A percentile compares a stretch with the other conserved stretches of the same genome.
Conservation (phyloP, 2,797 vertebrate species). For the Momotus momota region DNA sequence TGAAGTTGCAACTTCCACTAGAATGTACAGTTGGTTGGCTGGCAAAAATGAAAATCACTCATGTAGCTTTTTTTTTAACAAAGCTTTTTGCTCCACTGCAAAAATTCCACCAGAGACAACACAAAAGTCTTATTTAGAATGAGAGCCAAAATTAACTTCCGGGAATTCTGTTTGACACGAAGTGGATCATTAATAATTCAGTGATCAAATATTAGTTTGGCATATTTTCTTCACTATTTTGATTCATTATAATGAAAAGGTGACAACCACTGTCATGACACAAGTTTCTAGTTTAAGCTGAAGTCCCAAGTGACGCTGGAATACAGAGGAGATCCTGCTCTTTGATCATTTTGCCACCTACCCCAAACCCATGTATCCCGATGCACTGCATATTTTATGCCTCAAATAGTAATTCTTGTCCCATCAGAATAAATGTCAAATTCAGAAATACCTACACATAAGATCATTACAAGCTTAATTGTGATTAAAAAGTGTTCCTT, state of each 20-base stretch:
- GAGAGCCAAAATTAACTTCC: not conserved
- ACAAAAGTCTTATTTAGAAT: not conserved
- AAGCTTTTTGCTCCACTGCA: not conserved
- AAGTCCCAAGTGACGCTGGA: not conserved
- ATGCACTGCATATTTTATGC: not conserved
- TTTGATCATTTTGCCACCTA: not conserved
- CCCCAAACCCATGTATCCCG: not conserved
- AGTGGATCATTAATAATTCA: not conserved
- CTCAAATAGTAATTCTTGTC: not conserved
- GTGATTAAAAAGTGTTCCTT: not conserved
- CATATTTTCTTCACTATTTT: not conserved
- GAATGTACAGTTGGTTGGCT: not conserved
- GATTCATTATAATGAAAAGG: not conserved
- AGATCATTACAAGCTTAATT: not conserved
- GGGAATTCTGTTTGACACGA: not conserved
- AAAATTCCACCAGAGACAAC: not conserved
- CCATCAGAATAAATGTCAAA: not conserved
- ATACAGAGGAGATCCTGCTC: not conserved
- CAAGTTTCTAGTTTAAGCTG: not conserved
- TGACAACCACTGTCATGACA: not conserved
- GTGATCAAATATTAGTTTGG: not conserved
- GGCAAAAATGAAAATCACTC: not conserved
- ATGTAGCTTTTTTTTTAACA: not conserved
- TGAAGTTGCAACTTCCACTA: not conserved
- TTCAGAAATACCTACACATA: not conserved